phyloP scores from a whole-genome alignment of 2,797 vertebrate species.

The Takifugu ocellatus region DNA sequence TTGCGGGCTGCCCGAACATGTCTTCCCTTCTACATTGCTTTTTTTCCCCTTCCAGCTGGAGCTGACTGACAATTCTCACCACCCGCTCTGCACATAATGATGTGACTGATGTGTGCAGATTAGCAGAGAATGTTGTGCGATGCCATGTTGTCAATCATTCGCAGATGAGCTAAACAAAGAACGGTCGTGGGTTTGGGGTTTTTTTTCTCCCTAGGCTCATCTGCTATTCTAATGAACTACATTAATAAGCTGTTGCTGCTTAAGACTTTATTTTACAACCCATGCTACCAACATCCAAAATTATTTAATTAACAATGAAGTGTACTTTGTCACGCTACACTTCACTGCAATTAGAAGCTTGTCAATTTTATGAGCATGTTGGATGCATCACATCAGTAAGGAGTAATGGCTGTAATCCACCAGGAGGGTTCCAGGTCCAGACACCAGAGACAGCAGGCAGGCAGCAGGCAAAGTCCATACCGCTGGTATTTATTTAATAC shows the following conservation, averaged over 20 bases:
- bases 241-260: constrained; percentile 4
- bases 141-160: constrained; percentile 51
- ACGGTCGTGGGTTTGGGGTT: constrained; percentile 14
- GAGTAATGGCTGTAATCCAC: too few relatives aligned
- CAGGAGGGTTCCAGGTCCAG: too few relatives aligned
- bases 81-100: constrained; percentile 61
- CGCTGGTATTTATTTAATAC: too few relatives aligned
- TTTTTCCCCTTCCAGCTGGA: constrained; percentile 26
- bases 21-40: constrained; percentile 24
- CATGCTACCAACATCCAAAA: too few relatives aligned
- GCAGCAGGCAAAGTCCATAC: too few relatives aligned
- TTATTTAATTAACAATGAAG: too few relatives aligned
- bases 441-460: too few relatives aligned
- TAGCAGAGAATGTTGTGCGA: constrained; percentile 40
- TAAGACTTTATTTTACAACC: constrained; percentile 3
- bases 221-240: constrained; percentile 24
- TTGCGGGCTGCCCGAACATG: constrained; percentile 50
- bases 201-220: constrained; percentile 7
- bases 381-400: too few relatives aligned
- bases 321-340: too few relatives aligned
- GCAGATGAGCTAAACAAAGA: constrained; percentile 45
- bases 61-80: constrained; percentile 60
- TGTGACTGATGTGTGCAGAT: constrained; percentile 59
- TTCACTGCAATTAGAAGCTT: constrained; percentile 19
- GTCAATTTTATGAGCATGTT: too few relatives aligned